phyloP scores from a whole-genome alignment of 2,113 vertebrate genomes.

The Syrmaticus mikado region DNA sequence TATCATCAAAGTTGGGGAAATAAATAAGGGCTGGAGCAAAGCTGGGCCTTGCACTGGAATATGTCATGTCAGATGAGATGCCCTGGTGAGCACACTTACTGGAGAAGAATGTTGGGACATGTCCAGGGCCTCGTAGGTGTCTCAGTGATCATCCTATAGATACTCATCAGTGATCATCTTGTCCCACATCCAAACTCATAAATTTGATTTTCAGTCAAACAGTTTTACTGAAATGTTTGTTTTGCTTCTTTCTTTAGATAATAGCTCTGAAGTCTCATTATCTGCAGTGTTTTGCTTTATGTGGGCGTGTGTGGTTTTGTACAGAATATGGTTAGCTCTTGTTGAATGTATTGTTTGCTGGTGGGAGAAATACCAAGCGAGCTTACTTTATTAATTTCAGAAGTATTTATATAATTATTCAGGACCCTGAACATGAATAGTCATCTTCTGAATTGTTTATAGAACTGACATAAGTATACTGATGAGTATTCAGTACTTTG shows the following conservation, averaged over 20 bases:
- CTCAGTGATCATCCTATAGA: neutral
- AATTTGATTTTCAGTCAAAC: neutral
- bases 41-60: neutral
- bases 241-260: neutral
- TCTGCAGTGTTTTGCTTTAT: neutral
- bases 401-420: neutral
- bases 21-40: neutral
- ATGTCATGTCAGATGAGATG: neutral
- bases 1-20: neutral
- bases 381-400: neutral
- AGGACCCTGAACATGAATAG: neutral
- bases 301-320: neutral
- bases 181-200: neutral
- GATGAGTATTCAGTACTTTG: neutral
- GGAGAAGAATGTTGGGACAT: neutral
- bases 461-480: neutral
- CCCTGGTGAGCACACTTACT: neutral
- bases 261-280: neutral
- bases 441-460: neutral
- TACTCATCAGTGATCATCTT: accelerated
- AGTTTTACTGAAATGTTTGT: neutral
- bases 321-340: neutral
- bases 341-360: neutral
- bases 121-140: neutral
- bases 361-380: neutral